Evolutionary conservation across 2,797 vertebrate species (phyloP), one percentile per base, ranked within the genome.

Genomic region (Enteromius unitaeniatus): DNA sequence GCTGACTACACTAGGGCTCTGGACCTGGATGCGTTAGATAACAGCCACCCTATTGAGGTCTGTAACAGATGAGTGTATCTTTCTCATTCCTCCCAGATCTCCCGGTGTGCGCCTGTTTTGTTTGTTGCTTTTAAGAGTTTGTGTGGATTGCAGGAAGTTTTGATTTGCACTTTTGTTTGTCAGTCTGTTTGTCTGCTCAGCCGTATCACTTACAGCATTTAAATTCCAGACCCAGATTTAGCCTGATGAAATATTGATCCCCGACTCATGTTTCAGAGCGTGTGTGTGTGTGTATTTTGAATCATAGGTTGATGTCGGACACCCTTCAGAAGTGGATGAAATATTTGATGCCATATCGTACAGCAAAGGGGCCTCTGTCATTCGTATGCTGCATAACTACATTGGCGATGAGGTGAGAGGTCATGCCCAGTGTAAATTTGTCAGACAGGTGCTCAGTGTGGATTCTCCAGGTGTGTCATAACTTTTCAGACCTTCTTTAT

Each of bases 331-430:
- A 92, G 98, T 99, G n/a, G 98, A 99, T 88, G 98, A 99, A 93
- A 99, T 99, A 81, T 99, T 99, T 64, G 98, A 99, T 85, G 97
- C 97, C 84, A 99, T 99, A 94, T 99, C 98, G 23, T 99, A 99
- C 91, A 99, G 98, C 94, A 99, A 99, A 95, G 98, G 98, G 88
- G 98, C 98, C 0, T 99, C 98, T 34, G 97, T 99, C 79, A 99
- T 99, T 92, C 95, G 97, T 78, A 99, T 99, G 98, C 93, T 99
- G 79, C 98, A 99, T 85, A 95, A 98, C 94, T 99, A 99, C 93
- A 97, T 97, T 31, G 98, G 98, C 60, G 97, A 99, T 84, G 96
- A 98, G 97, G 98, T 99, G 90, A 92, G 92, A 21, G 55, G 69
- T 64, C 34, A 51, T 0, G 1, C 40, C 5, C 72, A 26, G 6